A percentile compares a stretch with the other conserved stretches of the same genome.
Conservation (phyloP, 2,113 vertebrate genomes). For the Xyliphius kryptos region DNA sequence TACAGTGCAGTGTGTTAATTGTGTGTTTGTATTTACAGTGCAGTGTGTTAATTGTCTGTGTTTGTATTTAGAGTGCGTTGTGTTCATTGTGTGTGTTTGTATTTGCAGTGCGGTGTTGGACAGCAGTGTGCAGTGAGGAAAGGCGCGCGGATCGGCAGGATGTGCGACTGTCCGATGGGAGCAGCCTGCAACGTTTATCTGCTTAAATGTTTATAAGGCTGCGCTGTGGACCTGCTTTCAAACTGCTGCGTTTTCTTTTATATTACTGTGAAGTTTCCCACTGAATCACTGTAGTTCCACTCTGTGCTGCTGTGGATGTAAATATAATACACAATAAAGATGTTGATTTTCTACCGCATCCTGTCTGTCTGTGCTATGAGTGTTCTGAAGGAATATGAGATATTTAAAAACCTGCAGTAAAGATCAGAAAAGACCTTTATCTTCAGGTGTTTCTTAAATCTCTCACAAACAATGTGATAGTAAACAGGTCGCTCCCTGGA, state of each 20-base stretch:
- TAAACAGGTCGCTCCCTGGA: too few relatives aligned
- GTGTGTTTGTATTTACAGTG: too few relatives aligned
- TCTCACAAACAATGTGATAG: too few relatives aligned
- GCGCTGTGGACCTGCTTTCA: too few relatives aligned
- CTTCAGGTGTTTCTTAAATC: too few relatives aligned
- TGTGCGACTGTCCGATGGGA: slow-evolving; percentile 64
- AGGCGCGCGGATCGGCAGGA: slow-evolving; percentile 67
- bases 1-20: too few relatives aligned
- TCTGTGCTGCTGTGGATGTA: slow-evolving; percentile 30
- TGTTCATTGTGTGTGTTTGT: neutral
- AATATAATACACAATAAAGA: slow-evolving; percentile 53
- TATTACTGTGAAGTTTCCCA: too few relatives aligned
- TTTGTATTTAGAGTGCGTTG: too few relatives aligned
- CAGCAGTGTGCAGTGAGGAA: slow-evolving; percentile 68
- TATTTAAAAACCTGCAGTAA: too few relatives aligned
- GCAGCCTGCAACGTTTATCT: slow-evolving; percentile 67
- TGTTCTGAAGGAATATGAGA: slow-evolving; percentile 8
- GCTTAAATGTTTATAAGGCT: slow-evolving; percentile 71
- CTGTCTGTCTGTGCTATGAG: slow-evolving; percentile 43
- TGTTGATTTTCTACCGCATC: slow-evolving; percentile 64
- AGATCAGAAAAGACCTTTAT: too few relatives aligned
- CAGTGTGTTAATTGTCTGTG: neutral
- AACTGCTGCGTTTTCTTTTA: too few relatives aligned
- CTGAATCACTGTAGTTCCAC: slow-evolving; percentile 24
- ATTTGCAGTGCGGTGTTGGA: slow-evolving; percentile 60